Conservation (phyloP, 2,888 invertebrate species). For the Ypsolopha sequella region DNA sequence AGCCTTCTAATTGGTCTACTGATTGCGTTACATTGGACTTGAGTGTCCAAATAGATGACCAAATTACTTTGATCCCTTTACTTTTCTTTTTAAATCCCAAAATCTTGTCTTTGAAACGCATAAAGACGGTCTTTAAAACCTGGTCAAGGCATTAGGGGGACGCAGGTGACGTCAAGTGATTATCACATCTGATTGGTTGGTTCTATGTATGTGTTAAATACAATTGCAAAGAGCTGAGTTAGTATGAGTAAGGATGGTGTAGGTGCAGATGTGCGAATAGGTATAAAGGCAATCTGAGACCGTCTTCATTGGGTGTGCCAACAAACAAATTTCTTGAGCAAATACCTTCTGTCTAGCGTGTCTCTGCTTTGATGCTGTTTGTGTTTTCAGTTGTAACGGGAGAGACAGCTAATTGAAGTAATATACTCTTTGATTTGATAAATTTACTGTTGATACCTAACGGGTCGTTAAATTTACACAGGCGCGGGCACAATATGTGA, state of each 20-base stretch:
- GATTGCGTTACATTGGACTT: conserved; percentile 55
- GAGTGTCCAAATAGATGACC: conserved; percentile 29
- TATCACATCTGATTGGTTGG: not conserved
- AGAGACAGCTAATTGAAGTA: conserved; percentile 1
- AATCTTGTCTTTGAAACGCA: no score
- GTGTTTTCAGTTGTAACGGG: conserved; percentile 18
- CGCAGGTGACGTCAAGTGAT: not conserved
- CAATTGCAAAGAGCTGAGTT: not conserved
- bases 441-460: not conserved
- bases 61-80: no score
- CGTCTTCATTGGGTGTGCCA: conserved; percentile 49
- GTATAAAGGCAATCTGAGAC: not conserved
- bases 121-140: no score
- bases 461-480: no score
- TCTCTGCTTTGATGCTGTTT: conserved; percentile 51
- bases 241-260: not conserved
- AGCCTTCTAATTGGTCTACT: conserved; percentile 61
- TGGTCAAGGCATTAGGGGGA: no score
- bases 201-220: not conserved
- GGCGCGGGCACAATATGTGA: no score
- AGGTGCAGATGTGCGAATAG: not conserved
- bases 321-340: conserved; percentile 46
- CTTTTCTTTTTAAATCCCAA: no score
- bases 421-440: not conserved
- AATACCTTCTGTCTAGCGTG: conserved; percentile 25